Conservation (phyloP, 2,888 invertebrate species). For the Campopleginae sp. region DNA sequence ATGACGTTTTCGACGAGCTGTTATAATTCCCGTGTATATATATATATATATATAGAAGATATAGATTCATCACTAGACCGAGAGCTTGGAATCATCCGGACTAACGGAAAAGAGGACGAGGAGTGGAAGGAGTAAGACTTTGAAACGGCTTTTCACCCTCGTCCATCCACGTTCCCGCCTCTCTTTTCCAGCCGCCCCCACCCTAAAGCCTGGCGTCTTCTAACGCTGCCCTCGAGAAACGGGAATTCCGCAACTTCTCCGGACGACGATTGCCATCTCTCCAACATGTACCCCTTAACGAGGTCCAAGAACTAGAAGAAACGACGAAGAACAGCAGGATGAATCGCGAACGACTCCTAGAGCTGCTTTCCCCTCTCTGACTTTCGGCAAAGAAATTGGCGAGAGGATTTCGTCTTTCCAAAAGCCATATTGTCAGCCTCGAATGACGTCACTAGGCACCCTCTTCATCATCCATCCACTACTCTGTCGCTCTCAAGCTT, state of each 20-base stretch:
- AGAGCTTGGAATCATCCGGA: constrained; percentile 52
- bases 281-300: constrained; percentile 41
- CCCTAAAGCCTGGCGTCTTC: neutral
- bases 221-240: constrained; percentile 44
- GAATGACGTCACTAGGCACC: constrained; percentile 46
- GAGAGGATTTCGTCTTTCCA: constrained; percentile 49
- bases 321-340: neutral
- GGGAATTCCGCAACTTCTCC: constrained; percentile 59
- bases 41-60: neutral
- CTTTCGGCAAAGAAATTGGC: constrained; percentile 60
- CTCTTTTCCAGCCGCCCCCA: neutral
- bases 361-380: constrained; percentile 32
- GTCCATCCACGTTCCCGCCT: constrained; percentile 31
- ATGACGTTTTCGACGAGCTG: constrained; percentile 35
- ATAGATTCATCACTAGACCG: constrained; percentile 22
- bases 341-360: constrained; percentile 28
- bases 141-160: constrained; percentile 60
- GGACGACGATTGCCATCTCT: constrained; percentile 48
- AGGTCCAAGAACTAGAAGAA: constrained; percentile 38
- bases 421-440: constrained; percentile 61
- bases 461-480: constrained; percentile 23
- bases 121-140: constrained; percentile 47
- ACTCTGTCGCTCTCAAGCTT: neutral
- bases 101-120: constrained; percentile 42
- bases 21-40: constrained; percentile 4